Conservation (phyloP, 2,113 vertebrate genomes). For the Rhynchomys soricoides region DNA sequence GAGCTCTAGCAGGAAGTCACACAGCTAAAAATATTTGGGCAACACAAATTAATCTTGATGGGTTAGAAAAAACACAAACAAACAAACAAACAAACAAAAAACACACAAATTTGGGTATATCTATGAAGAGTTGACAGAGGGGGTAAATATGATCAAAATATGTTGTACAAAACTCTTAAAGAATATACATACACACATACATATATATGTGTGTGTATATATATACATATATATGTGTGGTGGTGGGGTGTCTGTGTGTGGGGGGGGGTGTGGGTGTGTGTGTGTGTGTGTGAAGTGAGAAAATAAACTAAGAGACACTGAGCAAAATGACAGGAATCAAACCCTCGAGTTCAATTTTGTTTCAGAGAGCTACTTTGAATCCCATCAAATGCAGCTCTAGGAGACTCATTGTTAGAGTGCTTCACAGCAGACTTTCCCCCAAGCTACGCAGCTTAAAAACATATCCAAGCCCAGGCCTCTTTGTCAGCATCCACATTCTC, state of each 20-base stretch:
- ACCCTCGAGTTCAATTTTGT: neutral
- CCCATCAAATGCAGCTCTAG: neutral
- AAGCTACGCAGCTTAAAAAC: neutral
- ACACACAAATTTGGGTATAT: neutral
- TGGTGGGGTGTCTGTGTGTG: no score
- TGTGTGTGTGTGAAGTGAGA: no score
- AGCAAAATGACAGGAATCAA: neutral
- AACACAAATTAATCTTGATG: neutral
- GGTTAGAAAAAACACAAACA: neutral
- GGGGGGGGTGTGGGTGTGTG: no score
- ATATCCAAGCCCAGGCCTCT: neutral
- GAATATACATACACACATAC: neutral
- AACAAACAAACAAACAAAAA: neutral
- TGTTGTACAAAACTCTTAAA: neutral
- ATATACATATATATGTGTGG: no score
- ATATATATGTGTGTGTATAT: no score
- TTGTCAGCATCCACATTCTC: neutral
- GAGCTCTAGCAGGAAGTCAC: neutral
- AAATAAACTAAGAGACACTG: neutral
- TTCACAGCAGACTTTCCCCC: neutral
- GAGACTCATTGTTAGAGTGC: neutral
- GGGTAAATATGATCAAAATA: neutral
- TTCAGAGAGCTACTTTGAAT: neutral
- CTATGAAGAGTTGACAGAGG: neutral
- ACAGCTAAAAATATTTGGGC: neutral